Conservation (phyloP, 2,888 invertebrate genomes). For the Tridacna crocea region DNA sequence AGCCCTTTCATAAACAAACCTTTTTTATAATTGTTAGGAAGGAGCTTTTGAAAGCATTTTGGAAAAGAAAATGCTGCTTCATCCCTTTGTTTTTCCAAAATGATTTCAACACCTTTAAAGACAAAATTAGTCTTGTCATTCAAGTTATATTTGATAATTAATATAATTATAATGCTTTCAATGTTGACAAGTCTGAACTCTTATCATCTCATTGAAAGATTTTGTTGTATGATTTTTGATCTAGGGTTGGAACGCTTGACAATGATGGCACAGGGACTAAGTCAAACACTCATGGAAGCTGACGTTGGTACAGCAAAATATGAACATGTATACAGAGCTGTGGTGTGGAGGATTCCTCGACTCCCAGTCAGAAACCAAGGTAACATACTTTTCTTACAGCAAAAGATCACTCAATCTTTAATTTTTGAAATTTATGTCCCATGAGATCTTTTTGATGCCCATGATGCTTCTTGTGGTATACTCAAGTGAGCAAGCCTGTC, state of each 20-base stretch:
- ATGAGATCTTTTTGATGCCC: too few species aligned
- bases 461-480: too few species aligned
- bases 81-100: background rate
- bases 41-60: background rate
- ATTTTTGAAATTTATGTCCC: too few species aligned
- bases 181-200: too few species aligned
- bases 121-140: too few species aligned
- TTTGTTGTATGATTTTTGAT: background rate
- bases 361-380: conserved; percentile 99
- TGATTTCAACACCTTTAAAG: background rate
- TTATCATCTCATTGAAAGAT: too few species aligned
- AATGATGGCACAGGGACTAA: conserved; percentile 82
- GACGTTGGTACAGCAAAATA: conserved; percentile 98
- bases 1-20: background rate
- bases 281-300: conserved; percentile 83
- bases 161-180: too few species aligned
- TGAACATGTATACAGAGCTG: conserved; percentile 98
- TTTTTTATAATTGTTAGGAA: background rate
- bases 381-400: conserved; percentile 81
- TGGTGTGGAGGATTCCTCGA: conserved; percentile 99
- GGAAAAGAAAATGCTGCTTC: background rate
- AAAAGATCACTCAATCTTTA: background rate
- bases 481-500: too few species aligned
- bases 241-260: conserved; percentile 83
- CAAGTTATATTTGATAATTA: too few species aligned